A percentile compares a stretch with the other conserved stretches of the same genome.
These are phyloP conservation scores for Hymenopus coronatus DNA, from an alignment of 2,888 invertebrate genomes.

Conservation along the genomic window DNA sequence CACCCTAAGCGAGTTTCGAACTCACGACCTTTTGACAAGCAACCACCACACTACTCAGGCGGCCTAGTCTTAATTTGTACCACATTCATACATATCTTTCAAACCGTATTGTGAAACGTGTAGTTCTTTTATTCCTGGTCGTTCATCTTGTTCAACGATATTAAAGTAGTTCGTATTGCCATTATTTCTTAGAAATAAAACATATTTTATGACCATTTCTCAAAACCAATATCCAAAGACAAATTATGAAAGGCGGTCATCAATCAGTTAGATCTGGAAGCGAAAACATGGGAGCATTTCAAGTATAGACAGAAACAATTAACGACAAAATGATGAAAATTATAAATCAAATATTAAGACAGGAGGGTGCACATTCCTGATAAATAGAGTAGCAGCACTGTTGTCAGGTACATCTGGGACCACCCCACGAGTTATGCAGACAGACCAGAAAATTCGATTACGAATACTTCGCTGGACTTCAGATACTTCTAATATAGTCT, in stretches of 20 bases:
- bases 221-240: background rate
- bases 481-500: background rate
- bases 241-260: background rate
- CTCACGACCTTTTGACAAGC: too few species aligned
- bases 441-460: background rate
- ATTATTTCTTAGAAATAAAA: background rate
- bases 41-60: too few species aligned
- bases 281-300: background rate
- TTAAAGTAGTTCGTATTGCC: too few species aligned
- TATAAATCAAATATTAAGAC: background rate
- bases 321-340: background rate
- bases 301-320: background rate
- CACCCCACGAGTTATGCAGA: background rate
- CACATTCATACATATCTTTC: too few species aligned
- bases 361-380: background rate
- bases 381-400: background rate
- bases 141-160: too few species aligned
- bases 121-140: too few species aligned
- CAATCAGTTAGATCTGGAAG: background rate
- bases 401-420: background rate
- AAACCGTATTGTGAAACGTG: too few species aligned
- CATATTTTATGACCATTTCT: background rate
- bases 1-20: too few species aligned
- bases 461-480: background rate
- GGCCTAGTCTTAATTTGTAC: too few species aligned